Evolutionary conservation across 2,113 vertebrate genomes (phyloP).

Genomic region (Pongo pygmaeus): DNA sequence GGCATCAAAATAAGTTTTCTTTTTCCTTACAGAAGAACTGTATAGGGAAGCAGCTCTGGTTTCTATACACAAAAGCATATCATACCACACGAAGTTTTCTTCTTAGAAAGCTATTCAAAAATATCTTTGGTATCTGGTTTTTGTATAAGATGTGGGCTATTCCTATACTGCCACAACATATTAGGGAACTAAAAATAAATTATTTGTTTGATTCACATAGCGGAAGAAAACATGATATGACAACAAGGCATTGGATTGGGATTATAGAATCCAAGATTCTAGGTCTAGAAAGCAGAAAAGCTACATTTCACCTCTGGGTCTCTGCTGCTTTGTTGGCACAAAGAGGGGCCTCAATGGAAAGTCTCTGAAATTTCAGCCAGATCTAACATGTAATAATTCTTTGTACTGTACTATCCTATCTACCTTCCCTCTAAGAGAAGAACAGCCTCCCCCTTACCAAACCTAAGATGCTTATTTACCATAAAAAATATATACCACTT

Average conservation of each 20-base stretch:
- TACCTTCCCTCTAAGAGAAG: not conserved
- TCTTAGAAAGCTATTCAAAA: constrained; percentile 20
- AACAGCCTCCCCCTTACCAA: not conserved
- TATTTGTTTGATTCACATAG: not conserved
- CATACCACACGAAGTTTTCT: not conserved
- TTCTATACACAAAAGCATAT: not conserved
- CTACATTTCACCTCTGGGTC: not conserved
- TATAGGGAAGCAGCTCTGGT: not conserved
- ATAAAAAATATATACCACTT: not conserved
- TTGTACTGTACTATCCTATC: not conserved
- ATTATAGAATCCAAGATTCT: not conserved
- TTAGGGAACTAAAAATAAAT: constrained; percentile 9
- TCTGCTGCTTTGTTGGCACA: not conserved
- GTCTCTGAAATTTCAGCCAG: not conserved
- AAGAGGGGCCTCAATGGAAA: not conserved
- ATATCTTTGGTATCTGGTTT: not conserved
- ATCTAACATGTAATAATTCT: not conserved
- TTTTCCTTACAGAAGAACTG: not conserved
- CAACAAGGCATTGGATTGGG: not conserved
- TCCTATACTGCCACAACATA: not conserved
- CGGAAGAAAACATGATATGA: not conserved
- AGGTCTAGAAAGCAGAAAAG: not conserved
- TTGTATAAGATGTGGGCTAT: not conserved
- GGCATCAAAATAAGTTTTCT: not conserved
- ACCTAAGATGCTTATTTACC: not conserved